phyloP scores from a whole-genome alignment of 1,140 invertebrate species.

The Drosophila paulistorum region DNA sequence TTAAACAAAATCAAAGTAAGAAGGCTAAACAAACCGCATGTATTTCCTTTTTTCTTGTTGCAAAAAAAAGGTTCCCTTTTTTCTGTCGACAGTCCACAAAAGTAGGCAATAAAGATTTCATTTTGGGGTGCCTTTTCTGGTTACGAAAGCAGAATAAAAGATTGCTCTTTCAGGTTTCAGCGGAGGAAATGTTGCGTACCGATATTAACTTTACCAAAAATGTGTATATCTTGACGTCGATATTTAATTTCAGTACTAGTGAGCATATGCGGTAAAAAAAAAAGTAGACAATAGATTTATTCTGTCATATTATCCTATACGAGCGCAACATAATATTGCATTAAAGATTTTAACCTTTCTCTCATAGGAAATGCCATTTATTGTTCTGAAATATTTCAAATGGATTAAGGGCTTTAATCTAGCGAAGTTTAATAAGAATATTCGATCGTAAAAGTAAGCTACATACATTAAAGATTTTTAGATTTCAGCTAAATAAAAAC shows the following conservation, averaged over 20 bases:
- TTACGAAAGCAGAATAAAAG: neutral
- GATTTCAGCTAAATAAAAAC: no score
- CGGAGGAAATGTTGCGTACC: neutral
- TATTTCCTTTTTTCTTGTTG: neutral
- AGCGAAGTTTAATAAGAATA: no score
- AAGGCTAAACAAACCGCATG: slow-evolving; percentile 6
- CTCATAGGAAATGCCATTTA: no score
- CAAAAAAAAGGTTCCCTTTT: neutral
- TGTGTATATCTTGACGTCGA: neutral
- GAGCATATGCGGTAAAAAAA: neutral
- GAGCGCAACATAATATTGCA: no score
- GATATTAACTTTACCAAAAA: neutral
- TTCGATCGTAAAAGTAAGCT: no score
- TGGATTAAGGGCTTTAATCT: no score
- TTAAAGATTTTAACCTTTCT: no score
- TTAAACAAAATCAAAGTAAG: slow-evolving; percentile 12
- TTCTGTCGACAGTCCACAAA: neutral
- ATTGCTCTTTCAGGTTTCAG: neutral
- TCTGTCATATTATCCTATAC: neutral
- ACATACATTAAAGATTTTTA: no score
- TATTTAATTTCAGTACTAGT: no score
- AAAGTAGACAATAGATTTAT: neutral
- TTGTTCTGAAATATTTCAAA: no score
- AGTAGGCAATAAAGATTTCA: slow-evolving; percentile 11
- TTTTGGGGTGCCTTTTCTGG: neutral